phyloP scores from a whole-genome alignment of 2,113 vertebrate genomes.

The Gallinago undulata region DNA sequence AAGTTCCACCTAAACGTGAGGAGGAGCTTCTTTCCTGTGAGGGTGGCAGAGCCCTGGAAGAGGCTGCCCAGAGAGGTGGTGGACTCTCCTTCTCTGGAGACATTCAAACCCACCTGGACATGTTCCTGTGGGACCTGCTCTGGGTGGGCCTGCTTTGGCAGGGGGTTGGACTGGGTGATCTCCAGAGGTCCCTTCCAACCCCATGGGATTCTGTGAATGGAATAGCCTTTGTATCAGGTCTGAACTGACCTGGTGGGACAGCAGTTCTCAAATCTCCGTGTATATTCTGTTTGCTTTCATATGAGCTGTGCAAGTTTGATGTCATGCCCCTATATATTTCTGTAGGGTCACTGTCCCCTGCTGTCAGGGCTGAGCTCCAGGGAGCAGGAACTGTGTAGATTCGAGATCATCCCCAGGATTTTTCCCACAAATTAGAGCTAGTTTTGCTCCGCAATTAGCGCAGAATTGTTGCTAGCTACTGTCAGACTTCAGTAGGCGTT shows the following conservation, averaged over 20 bases:
- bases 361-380: not conserved
- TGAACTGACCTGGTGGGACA: not conserved
- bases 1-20: too few relatives aligned
- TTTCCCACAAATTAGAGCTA: not conserved
- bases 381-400: not conserved
- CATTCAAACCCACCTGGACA: too few relatives aligned
- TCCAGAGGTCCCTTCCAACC: too few relatives aligned
- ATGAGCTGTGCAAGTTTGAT: not conserved
- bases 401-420: not conserved
- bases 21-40: too few relatives aligned
- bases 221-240: not conserved
- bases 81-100: too few relatives aligned
- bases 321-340: fast-evolving
- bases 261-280: not conserved
- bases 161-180: too few relatives aligned
- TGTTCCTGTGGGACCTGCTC: too few relatives aligned
- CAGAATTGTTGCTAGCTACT: not conserved
- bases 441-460: not conserved
- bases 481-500: not conserved
- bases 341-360: not conserved
- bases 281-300: not conserved
- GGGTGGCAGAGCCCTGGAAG: too few relatives aligned
- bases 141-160: too few relatives aligned
- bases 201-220: not conserved
- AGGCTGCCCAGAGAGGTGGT: too few relatives aligned